Percentiles rank a stretch among this genome's conserved stretches.
Evolutionary conservation across 2,113 vertebrate genomes (phyloP).

Genomic region (Paedocypris sp.): DNA sequence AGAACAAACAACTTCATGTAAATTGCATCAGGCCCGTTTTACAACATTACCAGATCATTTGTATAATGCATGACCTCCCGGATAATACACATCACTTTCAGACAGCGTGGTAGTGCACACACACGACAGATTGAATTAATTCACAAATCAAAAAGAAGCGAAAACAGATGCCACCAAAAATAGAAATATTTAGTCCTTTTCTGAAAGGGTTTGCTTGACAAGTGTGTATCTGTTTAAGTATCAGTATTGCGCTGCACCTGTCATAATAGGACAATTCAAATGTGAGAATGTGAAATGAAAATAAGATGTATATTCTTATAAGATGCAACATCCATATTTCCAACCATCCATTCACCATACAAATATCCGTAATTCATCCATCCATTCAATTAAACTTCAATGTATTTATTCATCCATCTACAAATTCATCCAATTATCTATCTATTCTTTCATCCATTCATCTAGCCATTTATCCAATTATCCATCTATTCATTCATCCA

Average conservation of each 20-base stretch:
- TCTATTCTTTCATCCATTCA: no score
- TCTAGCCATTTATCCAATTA: no score
- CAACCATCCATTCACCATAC: no score
- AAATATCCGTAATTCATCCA: no score
- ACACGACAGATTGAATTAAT: neutral
- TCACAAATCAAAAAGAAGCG: neutral
- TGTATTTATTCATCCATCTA: no score
- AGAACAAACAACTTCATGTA: slow-evolving; percentile 18
- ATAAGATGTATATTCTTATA: no score
- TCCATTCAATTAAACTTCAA: no score
- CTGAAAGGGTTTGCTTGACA: neutral
- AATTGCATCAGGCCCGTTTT: slow-evolving; percentile 17
- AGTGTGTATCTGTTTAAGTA: neutral
- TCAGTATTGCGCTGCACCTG: neutral
- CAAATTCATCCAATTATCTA: no score
- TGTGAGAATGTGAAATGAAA: neutral
- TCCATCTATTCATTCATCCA: no score
- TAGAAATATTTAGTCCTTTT: neutral
- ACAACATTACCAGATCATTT: slow-evolving; percentile 9
- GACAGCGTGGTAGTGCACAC: neutral
- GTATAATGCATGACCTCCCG: slow-evolving; percentile 29
- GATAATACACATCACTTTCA: slow-evolving; percentile 21
- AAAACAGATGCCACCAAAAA: neutral
- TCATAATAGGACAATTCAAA: neutral
- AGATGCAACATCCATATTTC: no score